Conservation (phyloP, 37 sponge, comb jelly and placozoan genomes). For the Petrosia ficiformis region DNA sequence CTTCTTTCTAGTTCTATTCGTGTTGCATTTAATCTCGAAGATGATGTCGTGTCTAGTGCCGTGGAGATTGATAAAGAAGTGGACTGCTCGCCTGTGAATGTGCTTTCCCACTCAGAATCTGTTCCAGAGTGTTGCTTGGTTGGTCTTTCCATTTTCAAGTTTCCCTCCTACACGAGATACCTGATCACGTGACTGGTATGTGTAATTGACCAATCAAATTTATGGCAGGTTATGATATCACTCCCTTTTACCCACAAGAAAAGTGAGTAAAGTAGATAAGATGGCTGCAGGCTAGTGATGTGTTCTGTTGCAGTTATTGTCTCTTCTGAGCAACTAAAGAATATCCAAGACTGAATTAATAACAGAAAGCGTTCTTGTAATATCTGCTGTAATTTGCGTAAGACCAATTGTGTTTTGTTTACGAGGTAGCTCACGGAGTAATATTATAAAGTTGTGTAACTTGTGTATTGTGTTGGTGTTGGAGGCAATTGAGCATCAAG, state of each 20-base stretch:
- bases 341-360: no score
- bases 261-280: no score
- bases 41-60: constrained; percentile 44
- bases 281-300: constrained; percentile 1
- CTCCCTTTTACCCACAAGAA: background rate
- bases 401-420: no score
- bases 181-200: background rate
- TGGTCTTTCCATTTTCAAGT: background rate
- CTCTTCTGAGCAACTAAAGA: no score
- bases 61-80: constrained; percentile 19
- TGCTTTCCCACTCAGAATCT: constrained; percentile 22
- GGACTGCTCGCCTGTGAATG: constrained; percentile 1
- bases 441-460: no score
- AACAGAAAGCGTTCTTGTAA: no score
- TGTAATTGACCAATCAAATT: background rate
- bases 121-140: background rate
- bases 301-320: no score
- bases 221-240: background rate
- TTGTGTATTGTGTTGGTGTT: no score
- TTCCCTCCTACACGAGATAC: background rate
- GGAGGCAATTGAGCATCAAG: no score
- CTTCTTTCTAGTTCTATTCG: constrained; percentile 60
- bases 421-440: no score
- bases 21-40: constrained; percentile 14
- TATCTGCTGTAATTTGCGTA: no score